Base-by-base conservation (phyloP, 2,797 vertebrate genomes). In the Phataginus tetradactyla region DNA sequence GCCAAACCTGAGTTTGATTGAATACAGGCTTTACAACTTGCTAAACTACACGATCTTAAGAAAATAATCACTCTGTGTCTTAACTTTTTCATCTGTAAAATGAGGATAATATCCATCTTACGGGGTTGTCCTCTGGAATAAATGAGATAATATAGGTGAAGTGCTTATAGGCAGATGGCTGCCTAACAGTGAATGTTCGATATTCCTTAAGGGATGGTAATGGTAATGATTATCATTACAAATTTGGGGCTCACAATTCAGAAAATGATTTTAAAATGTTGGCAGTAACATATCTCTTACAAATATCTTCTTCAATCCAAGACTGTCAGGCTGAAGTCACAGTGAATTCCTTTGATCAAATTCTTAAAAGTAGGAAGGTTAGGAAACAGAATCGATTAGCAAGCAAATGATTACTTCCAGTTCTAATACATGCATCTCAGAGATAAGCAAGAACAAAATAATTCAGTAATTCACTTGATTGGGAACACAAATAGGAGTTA, bases 21-120 rank as follows among this genome's bases (percentile, higher is more conserved):
- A 75, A 71, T 39, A 87, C 17, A 17, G 55, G 34, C 61, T 83
- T 90, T 83, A 29, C 11, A 72, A 49, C 34, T 78, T 61, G 55
- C 32, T 68, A 91, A 91, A 66, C 49, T 90, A 11, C 34, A 32
- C 37, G 64, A 63, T 39, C 53, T 49, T 78, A 49, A 78, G 57
- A 80, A 87, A 92, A 80, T 88, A 71, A 61, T 37, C 32, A 12
- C 17, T 86, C 21, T 14, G 57, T 42, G 12, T 71, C 66, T 94
- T 91, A 71, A 86, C 63, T 68, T 69, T 78, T 66, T 79, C 29
- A 69, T 39, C 89, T 92, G 27, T 42, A 91, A 80, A 94, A 57
- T 59, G 72, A 29, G 42, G 8, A 78, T 69, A 49, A n/a, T 32
- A 77, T 11, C 20, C 88, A 59, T 34, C 13, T 27, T 63, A 34